Evolutionary conservation across 2,113 vertebrate genomes (phyloP).

Genomic region (Engystomops pustulosus): DNA sequence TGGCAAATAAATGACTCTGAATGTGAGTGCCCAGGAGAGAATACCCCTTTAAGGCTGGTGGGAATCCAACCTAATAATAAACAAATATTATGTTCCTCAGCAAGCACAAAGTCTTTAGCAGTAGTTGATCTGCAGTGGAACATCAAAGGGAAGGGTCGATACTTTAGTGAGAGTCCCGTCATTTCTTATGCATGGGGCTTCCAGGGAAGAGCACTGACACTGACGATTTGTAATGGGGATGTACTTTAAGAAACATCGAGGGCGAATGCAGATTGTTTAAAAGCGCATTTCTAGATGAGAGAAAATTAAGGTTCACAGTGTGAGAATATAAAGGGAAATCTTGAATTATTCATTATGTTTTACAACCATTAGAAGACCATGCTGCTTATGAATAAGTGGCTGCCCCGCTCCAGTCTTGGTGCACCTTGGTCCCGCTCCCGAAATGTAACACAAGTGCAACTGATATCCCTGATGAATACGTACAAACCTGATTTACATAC

Average conservation of each 20-base stretch:
- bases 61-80: too few relatives aligned
- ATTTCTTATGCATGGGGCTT: neutral
- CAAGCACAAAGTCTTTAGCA: neutral
- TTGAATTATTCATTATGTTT: conserved; percentile 48
- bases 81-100: too few relatives aligned
- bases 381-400: conserved; percentile 31
- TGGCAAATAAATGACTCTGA: too few relatives aligned
- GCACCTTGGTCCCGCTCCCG: neutral
- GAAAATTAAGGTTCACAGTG: conserved; percentile 31
- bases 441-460: conserved; percentile 3
- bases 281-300: conserved; percentile 10
- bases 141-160: neutral
- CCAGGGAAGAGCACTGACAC: neutral
- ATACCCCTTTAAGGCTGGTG: too few relatives aligned
- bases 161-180: neutral
- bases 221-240: neutral
- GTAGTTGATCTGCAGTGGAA: neutral
- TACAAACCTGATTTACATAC: conserved; percentile 49
- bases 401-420: neutral
- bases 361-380: conserved; percentile 22
- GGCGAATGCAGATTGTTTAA: neutral
- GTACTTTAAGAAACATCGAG: neutral
- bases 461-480: conserved; percentile 31
- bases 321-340: neutral
- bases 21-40: too few relatives aligned